phyloP scores from a whole-genome alignment of 2,888 invertebrate species.

The Phanerotoma sp. region DNA sequence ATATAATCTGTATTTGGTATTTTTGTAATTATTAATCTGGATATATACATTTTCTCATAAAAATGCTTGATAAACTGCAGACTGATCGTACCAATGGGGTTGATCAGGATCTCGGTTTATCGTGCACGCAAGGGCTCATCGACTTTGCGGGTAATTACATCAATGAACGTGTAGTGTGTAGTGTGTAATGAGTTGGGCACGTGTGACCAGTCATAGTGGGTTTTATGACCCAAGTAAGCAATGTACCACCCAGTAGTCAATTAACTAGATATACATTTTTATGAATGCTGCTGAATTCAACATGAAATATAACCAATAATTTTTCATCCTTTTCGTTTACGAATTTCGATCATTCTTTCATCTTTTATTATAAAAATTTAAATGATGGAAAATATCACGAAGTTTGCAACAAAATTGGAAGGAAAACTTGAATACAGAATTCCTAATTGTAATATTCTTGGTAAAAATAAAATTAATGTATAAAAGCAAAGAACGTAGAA shows the following conservation, averaged over 20 bases:
- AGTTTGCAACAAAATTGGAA: too few relatives aligned
- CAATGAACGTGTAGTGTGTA: slow-evolving; percentile 10
- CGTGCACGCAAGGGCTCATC: slow-evolving; percentile 11
- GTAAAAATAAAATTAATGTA: too few relatives aligned
- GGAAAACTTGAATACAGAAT: too few relatives aligned
- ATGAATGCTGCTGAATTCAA: not conserved
- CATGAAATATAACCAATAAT: too few relatives aligned
- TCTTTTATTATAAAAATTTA: too few relatives aligned
- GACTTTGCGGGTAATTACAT: slow-evolving; percentile 11
- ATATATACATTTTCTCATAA: not conserved
- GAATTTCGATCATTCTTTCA: too few relatives aligned
- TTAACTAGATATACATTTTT: slow-evolving; percentile 2
- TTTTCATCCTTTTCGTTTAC: too few relatives aligned
- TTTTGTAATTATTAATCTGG: too few relatives aligned
- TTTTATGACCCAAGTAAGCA: slow-evolving; percentile 1
- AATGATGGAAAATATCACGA: too few relatives aligned
- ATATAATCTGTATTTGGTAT: too few relatives aligned
- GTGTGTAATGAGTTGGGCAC: slow-evolving; percentile 7
- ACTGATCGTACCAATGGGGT: slow-evolving; percentile 1
- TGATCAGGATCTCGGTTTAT: slow-evolving; percentile 11
- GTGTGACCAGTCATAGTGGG: not conserved
- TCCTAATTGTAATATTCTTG: too few relatives aligned
- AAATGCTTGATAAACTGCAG: not conserved
- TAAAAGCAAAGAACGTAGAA: too few relatives aligned
- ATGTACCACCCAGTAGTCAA: not conserved